These are phyloP conservation scores for Carollia perspicillata DNA, from an alignment of 2,113 vertebrate genomes.

Conservation along the genomic window DNA sequence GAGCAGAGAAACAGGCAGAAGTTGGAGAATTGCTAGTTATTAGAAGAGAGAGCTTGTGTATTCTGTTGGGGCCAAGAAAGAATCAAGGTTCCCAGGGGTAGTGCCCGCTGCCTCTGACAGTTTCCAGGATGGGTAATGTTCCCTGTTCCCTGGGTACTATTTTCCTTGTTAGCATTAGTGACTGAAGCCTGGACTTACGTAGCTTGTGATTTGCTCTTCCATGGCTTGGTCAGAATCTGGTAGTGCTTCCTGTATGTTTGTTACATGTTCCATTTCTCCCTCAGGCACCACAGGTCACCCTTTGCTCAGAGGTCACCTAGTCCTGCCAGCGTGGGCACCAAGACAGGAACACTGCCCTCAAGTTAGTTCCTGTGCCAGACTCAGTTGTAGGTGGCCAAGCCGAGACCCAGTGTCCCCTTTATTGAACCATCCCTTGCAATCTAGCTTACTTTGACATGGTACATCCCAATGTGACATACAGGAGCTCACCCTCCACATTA, in stretches of 20 bases:
- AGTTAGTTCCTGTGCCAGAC: neutral
- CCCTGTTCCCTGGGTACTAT: neutral
- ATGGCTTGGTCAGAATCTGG: neutral
- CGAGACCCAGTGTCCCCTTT: neutral
- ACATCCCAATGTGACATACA: neutral
- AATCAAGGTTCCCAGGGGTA: neutral
- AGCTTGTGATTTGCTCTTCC: neutral
- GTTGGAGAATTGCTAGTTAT: neutral
- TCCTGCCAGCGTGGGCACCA: neutral
- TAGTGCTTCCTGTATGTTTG: neutral
- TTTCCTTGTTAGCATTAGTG: neutral
- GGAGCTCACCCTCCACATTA: neutral
- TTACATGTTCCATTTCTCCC: neutral
- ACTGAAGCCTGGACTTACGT: neutral
- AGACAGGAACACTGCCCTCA: neutral
- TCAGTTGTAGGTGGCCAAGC: neutral
- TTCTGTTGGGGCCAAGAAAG: neutral
- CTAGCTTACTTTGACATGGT: neutral
- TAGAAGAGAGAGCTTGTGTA: neutral
- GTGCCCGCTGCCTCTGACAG: neutral
- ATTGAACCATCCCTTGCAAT: fast-evolving
- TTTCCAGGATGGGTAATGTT: neutral
- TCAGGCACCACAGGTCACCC: neutral
- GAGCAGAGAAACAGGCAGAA: neutral
- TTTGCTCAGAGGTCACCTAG: neutral